These are phyloP conservation scores for Haliaeetus leucogaster DNA, from an alignment of 2,113 vertebrate genomes.

Conservation along the genomic window DNA sequence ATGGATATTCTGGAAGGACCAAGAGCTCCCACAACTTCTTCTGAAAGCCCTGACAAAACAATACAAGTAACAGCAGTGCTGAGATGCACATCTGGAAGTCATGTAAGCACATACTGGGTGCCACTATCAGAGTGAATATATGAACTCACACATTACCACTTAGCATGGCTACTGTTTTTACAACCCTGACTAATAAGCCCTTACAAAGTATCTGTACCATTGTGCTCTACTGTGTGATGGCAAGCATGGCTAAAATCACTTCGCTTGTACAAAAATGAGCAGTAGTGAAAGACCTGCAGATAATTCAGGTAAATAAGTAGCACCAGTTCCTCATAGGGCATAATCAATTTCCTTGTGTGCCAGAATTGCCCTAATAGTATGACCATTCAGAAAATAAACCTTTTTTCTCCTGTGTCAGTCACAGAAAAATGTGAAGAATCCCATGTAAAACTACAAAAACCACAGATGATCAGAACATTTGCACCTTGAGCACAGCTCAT, in stretches of 20 bases:
- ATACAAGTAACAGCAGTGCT: not conserved
- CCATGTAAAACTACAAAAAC: not conserved
- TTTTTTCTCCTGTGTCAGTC: not conserved
- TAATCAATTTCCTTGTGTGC: not conserved
- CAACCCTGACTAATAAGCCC: not conserved
- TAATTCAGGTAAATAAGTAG: not conserved
- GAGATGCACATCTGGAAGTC: not conserved
- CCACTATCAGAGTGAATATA: not conserved
- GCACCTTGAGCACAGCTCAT: not conserved
- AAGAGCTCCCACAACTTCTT: not conserved
- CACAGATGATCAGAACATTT: not conserved
- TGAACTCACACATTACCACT: not conserved
- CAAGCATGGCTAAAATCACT: not conserved
- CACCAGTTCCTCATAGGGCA: not conserved
- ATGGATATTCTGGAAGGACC: not conserved
- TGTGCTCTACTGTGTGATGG: fast-evolving
- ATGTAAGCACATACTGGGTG: not conserved
- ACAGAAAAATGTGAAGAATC: not conserved
- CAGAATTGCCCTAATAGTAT: not conserved
- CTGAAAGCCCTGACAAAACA: not conserved
- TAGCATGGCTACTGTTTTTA: not conserved
- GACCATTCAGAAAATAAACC: not conserved
- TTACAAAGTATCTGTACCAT: not conserved
- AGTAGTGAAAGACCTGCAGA: not conserved
- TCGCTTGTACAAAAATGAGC: fast-evolving